phyloP scores from a whole-genome alignment of 2,113 vertebrate species.

The Oxyruncus cristatus region DNA sequence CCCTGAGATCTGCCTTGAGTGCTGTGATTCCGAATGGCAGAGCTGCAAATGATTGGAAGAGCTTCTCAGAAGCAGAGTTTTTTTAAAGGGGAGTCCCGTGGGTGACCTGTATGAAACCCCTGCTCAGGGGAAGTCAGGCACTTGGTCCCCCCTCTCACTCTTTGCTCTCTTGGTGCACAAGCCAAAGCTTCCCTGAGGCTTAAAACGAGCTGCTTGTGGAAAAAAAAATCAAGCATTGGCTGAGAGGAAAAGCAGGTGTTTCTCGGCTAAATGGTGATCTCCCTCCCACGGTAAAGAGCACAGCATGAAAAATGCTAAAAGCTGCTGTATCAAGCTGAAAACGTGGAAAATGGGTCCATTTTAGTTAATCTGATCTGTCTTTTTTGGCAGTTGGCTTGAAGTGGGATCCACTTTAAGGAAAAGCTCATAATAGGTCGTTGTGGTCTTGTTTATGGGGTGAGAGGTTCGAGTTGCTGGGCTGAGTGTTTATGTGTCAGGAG shows the following conservation, averaged over 20 bases:
- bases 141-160: not conserved
- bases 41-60: not conserved
- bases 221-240: not conserved
- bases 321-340: not conserved
- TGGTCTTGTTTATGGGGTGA: fast-evolving
- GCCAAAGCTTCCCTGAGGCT: not conserved
- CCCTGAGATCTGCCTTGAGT: not conserved
- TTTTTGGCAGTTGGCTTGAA: not conserved
- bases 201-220: not conserved
- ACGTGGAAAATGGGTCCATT: not conserved
- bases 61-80: not conserved
- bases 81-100: not conserved
- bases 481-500: not conserved
- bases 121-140: not conserved
- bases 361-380: not conserved
- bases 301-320: not conserved
- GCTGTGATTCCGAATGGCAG: not conserved
- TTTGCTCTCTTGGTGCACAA: not conserved
- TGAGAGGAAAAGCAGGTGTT: not conserved
- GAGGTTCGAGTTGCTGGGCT: not conserved
- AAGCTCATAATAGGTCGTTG: fast-evolving
- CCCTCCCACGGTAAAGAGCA: not conserved
- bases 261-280: not conserved
- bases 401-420: not conserved
- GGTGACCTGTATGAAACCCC: not conserved